Base-by-base conservation (phyloP, 2,113 vertebrate species). In the Xenopus laevis region DNA sequence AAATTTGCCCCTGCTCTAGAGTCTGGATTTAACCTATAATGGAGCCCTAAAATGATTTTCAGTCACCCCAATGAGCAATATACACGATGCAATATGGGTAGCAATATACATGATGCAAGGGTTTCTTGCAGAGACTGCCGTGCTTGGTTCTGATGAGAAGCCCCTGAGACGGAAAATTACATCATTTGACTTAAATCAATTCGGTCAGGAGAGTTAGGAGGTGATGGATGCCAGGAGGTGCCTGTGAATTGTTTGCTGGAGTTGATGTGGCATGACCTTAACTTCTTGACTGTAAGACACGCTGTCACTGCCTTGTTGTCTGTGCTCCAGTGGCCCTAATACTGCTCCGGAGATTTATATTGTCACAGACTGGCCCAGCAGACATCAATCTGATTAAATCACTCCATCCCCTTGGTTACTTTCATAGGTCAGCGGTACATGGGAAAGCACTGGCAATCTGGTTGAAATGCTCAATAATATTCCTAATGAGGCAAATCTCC, bases 161-260 rank as follows among this genome's bases (percentile, higher is more conserved):
- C 47, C 10, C 15, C 10, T 7, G 47, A 33, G 40, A 27, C 23
- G 4, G 23, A 74, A 83, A 79, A 75, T 81, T 78, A 79, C 79
- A 78, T 75, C 33, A 6, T 40, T 86, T 65, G 79, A 62, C 3
- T 33, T 81, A 85, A 86, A 86, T 79, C 79, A 81, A 80, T 89
- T 82, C 79, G 79, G 82, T 79, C 82, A 78, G 72, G 86, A 79
- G 72, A 83, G 78, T 70, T 81, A 78, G 79, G 0, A 3, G 83
- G 78, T 86, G 85, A 87, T 74, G 79, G 82, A 85, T 84, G 84
- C 76, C 80, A 76, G 82, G 84, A 75, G 80, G 84, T 84, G 77
- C 75, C 78, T 84, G 79, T 79, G 80, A 83, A 82, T 80, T 85
- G 85, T 89, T 87, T 86, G 83, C 0, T 17, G 80, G 86, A 82